A percentile compares a stretch with the other conserved stretches of the same genome.
Evolutionary conservation across 2,888 invertebrate species (phyloP).

Genomic region (Cephus runcator): DNA sequence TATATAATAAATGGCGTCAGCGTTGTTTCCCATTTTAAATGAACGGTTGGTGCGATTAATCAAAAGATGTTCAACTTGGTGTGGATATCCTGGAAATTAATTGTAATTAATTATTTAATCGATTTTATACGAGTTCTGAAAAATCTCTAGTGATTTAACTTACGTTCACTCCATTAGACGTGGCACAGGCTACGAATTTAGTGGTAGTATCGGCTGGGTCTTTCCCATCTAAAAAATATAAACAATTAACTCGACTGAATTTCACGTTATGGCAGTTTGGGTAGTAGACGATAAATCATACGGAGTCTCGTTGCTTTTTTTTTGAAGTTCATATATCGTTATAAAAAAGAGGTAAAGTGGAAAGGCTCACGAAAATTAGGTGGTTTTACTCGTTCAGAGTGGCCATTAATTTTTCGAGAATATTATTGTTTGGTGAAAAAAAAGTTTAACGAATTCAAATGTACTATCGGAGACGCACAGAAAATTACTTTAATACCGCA

Average conservation of each 20-base stretch:
- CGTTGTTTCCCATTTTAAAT: neutral
- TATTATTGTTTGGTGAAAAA: neutral
- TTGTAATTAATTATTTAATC: neutral
- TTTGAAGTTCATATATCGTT: neutral
- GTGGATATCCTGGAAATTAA: neutral
- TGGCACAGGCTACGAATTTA: neutral
- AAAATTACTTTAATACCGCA: neutral
- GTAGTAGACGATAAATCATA: neutral
- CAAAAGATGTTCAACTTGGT: neutral
- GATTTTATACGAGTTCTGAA: neutral
- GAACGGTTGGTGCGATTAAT: neutral
- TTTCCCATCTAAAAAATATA: neutral
- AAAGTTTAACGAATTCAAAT: neutral
- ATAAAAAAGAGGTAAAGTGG: neutral
- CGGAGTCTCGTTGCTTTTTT: neutral
- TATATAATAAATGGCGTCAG: no score
- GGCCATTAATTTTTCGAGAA: neutral
- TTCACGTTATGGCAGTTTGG: neutral
- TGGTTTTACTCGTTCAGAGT: fast-evolving
- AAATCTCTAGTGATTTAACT: neutral
- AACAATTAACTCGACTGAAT: neutral
- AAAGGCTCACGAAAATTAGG: neutral
- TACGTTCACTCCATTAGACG: neutral
- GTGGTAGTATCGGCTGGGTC: neutral
- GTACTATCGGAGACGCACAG: neutral